A percentile compares a stretch with the other conserved stretches of the same genome.
Conservation (phyloP, 2,797 vertebrate species). For the Hemitrygon akajei region DNA sequence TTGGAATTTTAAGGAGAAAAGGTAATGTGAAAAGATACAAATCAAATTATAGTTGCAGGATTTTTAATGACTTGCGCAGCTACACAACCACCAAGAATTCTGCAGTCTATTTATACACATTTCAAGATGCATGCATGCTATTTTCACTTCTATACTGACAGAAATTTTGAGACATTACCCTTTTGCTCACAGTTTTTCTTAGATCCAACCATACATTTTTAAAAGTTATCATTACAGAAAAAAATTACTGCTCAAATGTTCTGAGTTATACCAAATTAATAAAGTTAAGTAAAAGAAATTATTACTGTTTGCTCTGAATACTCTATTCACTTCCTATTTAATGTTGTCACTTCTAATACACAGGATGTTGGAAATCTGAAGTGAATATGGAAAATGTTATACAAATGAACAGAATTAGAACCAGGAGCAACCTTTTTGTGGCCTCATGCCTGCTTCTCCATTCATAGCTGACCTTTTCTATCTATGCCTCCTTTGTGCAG, state of each 20-base stretch:
- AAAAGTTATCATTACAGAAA: not conserved
- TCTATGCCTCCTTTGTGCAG: too few relatives aligned
- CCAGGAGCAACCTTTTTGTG: too few relatives aligned
- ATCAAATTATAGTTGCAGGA: not conserved
- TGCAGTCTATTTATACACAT: not conserved
- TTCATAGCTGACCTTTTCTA: too few relatives aligned
- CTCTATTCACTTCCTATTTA: not conserved
- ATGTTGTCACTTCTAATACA: not conserved
- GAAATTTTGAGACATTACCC: not conserved
- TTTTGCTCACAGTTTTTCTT: not conserved
- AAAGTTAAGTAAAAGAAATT: not conserved
- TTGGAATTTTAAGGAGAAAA: not conserved
- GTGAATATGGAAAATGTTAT: too few relatives aligned
- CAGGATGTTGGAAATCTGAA: too few relatives aligned
- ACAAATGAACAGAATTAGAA: too few relatives aligned
- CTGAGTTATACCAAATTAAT: not conserved
- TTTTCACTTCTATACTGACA: not conserved
- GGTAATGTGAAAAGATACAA: not conserved
- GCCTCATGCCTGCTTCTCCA: too few relatives aligned
- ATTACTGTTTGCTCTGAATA: not conserved
- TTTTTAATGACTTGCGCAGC: conserved; percentile 5
- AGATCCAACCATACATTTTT: not conserved
- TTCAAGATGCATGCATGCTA: conserved; percentile 14
- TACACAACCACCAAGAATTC: not conserved
- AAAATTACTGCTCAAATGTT: not conserved